A percentile compares a stretch with the other conserved stretches of the same genome.
Conservation (phyloP, 2,113 vertebrate species). For the Proterorhinus semilunaris region DNA sequence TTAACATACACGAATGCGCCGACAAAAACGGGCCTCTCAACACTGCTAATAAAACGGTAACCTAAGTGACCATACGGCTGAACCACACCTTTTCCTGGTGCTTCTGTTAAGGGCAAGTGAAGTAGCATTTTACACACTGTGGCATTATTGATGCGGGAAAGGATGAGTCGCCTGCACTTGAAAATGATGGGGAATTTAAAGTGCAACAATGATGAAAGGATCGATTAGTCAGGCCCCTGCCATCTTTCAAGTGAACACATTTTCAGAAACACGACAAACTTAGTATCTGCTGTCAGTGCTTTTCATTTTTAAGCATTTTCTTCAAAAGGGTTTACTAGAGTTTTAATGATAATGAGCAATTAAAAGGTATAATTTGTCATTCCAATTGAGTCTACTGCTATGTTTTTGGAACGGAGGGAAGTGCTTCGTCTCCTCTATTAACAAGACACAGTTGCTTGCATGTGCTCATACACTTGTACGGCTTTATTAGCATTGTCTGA, state of each 20-base stretch:
- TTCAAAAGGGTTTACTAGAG: too few species aligned
- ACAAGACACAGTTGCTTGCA: too few species aligned
- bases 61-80: neutral
- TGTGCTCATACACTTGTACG: too few species aligned
- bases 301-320: too few species aligned
- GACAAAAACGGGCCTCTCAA: neutral
- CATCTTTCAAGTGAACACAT: neutral
- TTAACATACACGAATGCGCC: slow-evolving; percentile 1
- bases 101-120: neutral
- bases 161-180: slow-evolving; percentile 1
- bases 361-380: too few species aligned
- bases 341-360: too few species aligned
- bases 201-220: neutral
- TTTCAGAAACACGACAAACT: neutral
- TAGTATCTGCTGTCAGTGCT: too few species aligned
- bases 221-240: neutral
- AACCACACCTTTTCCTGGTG: neutral
- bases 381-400: too few species aligned
- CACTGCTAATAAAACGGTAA: neutral
- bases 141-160: slow-evolving; percentile 2
- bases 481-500: too few species aligned
- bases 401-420: too few species aligned
- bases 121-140: slow-evolving; percentile 7
- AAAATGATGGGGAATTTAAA: neutral
- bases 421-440: too few species aligned